Conservation (phyloP, 2,113 vertebrate genomes). For the Ophthalmolycus amberensis region DNA sequence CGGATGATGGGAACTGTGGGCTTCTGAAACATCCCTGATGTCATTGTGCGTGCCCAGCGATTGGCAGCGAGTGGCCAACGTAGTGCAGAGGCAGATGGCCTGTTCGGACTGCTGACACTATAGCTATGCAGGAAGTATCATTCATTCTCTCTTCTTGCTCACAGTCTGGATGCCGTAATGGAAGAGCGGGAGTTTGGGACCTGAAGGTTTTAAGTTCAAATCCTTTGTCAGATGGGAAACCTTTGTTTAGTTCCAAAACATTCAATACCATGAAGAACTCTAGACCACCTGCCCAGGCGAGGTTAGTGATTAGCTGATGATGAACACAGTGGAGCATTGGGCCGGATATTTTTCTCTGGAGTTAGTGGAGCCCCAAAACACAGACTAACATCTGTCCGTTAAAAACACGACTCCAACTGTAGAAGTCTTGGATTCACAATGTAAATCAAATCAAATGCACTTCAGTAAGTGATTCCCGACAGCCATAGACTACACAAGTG, state of each 20-base stretch:
- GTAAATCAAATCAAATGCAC: too few relatives aligned
- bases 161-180: not conserved
- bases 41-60: slow-evolving; percentile 22
- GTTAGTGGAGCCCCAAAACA: not conserved
- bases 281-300: not conserved
- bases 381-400: too few relatives aligned
- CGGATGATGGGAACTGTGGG: slow-evolving; percentile 48
- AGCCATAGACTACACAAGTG: too few relatives aligned
- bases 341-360: not conserved
- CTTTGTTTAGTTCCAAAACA: not conserved
- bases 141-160: slow-evolving; percentile 3
- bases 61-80: slow-evolving; percentile 16
- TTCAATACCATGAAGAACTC: not conserved
- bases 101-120: slow-evolving; percentile 20
- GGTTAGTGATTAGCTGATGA: not conserved
- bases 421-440: too few relatives aligned
- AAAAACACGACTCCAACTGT: too few relatives aligned
- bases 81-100: slow-evolving; percentile 55
- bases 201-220: not conserved
- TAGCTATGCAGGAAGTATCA: not conserved
- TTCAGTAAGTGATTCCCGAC: too few relatives aligned
- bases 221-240: not conserved
- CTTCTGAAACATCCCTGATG: slow-evolving; percentile 50
- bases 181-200: not conserved
- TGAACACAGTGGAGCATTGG: not conserved